Conservation (phyloP, 2,797 vertebrate species). For the Chiroxiphia lanceolata region DNA sequence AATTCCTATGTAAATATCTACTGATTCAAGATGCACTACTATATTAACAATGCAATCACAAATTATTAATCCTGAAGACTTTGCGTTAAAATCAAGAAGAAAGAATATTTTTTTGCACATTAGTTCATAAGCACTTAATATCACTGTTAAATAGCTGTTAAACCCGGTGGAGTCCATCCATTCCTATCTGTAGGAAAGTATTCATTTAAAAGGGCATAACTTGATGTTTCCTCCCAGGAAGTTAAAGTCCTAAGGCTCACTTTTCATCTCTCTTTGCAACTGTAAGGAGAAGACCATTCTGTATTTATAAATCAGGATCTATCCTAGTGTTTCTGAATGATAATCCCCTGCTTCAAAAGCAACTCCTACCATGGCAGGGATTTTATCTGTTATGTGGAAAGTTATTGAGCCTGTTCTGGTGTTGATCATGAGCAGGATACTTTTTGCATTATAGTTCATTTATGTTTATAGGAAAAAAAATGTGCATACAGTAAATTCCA, state of each 20-base stretch:
- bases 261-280: background rate
- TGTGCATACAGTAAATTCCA: background rate
- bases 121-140: background rate
- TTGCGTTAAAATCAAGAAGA: background rate
- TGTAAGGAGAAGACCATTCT: background rate
- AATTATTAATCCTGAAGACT: background rate
- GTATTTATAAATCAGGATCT: background rate
- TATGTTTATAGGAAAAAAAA: background rate
- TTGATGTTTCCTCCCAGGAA: background rate
- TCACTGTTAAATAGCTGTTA: background rate
- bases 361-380: background rate
- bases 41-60: background rate
- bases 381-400: background rate
- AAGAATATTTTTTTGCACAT: background rate
- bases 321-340: background rate
- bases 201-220: background rate
- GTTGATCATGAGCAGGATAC: background rate
- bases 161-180: background rate
- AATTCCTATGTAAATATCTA: background rate
- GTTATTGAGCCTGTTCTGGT: background rate
- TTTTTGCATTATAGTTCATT: background rate
- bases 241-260: background rate
- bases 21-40: background rate
- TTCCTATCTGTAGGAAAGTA: background rate
- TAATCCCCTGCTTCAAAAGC: background rate